Base-by-base conservation (phyloP, 2,113 vertebrate genomes). In the Nymphicus hollandicus region DNA sequence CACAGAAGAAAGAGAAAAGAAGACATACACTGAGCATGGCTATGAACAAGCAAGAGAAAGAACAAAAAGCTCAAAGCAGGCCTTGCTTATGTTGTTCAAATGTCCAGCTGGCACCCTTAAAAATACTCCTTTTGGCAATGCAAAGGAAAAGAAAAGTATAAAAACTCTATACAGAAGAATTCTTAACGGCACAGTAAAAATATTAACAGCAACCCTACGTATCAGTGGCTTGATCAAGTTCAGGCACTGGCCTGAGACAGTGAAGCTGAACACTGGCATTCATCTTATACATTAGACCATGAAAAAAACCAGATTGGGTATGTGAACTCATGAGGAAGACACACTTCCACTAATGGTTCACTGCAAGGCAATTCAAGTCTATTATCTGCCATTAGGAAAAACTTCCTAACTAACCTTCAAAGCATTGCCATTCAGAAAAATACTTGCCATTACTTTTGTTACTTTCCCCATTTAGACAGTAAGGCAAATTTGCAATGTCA, bases 31-130 rank as follows among this genome's bases (percentile, higher is more conserved):
- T 0, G 43, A 86, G 20, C 18, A 31, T 16, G 6, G 29, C 20
- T 74, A 17, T 3, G 52, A 33, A 63, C 23, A 78, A 73, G 29
- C 23, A 76, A 77, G 22, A 78, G 6, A 16, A 81, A 91, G 77
- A 44, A 61, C 24, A 61, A 65, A 73, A 78, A 3, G 52, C 43
- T 39, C 44, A 76, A 55, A 12, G 23, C 33, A 88, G 13, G 25
- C 13, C 15, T 76, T 52, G 68, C 28, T 37, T 17, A 25, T 10
- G 11, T 27, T 83, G 46, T 81, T 92, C 46, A 53, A 71, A 73
- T 0, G 0, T 23, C 35, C 41, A 73, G 3, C 1, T 56, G 5
- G 16, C 44, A 77, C 14, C 8, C 20, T 20, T 70, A 14, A 53
- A 81, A 77, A 91, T 13, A 65, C 3, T 65, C 33, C 12, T 72